Conservation (phyloP, 2,797 vertebrate genomes). For the Mormyrops boulengeri region DNA sequence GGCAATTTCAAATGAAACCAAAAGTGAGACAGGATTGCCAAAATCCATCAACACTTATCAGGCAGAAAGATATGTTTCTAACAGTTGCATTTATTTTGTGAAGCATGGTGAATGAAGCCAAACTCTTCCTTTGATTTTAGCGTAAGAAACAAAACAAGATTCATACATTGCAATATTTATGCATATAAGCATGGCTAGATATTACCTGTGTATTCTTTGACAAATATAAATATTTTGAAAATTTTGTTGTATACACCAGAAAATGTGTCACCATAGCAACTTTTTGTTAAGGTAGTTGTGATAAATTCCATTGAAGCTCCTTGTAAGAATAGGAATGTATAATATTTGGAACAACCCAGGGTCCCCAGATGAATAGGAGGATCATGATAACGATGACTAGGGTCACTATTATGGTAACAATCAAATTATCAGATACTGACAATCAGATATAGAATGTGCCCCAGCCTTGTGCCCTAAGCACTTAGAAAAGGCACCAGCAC, state of each 20-base stretch:
- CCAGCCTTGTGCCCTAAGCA: no score
- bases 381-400: neutral
- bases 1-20: constrained; percentile 4
- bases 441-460: no score
- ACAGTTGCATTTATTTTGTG: neutral
- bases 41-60: neutral
- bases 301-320: neutral
- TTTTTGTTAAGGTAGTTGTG: neutral
- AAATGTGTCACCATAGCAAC: neutral
- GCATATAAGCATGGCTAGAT: neutral
- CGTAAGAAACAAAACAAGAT: neutral
- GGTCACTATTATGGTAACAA: neutral
- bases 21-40: neutral
- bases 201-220: neutral
- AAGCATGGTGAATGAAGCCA: neutral
- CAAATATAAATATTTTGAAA: neutral
- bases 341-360: neutral
- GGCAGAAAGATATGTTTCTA: neutral
- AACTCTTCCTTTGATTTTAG: neutral
- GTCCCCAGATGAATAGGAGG: neutral
- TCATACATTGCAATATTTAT: neutral
- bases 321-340: neutral
- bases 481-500: neutral
- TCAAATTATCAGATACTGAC: neutral
- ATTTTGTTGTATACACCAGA: neutral